Conservation (phyloP, 1,140 invertebrate genomes). For the Coenobita brevimanus region DNA sequence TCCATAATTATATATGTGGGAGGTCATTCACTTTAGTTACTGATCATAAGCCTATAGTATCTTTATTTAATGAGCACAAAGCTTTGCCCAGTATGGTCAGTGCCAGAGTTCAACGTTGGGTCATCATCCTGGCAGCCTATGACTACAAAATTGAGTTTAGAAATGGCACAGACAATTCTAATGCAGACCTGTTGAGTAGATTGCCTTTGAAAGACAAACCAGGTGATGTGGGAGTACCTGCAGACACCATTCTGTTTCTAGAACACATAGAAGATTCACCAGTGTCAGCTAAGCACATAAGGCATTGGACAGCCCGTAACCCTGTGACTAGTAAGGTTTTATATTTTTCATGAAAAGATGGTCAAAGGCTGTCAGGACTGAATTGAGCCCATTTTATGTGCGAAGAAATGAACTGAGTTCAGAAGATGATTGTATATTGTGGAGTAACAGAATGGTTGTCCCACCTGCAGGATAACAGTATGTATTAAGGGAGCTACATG, state of each 20-base stretch:
- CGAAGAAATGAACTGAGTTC: slow-evolving; percentile 5
- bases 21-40: slow-evolving; percentile 73
- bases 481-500: background rate
- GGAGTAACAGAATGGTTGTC: background rate
- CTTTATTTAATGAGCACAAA: slow-evolving; percentile 72
- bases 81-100: slow-evolving; percentile 71
- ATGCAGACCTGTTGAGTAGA: background rate
- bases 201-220: background rate
- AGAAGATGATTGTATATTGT: slow-evolving; percentile 21
- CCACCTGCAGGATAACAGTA: slow-evolving; percentile 68
- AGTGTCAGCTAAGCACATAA: background rate
- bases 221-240: no score
- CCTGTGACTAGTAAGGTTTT: background rate
- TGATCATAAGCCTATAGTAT: slow-evolving; percentile 75
- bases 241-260: background rate
- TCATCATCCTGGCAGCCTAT: slow-evolving; percentile 71
- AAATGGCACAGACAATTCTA: background rate
- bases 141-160: slow-evolving; percentile 70
- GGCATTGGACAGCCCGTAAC: background rate
- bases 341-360: background rate
- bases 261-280: background rate
- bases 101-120: slow-evolving; percentile 72
- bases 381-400: background rate
- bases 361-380: background rate
- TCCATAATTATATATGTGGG: slow-evolving; percentile 76